Conservation (phyloP, 2,113 vertebrate species). For the Proterorhinus semilunaris region DNA sequence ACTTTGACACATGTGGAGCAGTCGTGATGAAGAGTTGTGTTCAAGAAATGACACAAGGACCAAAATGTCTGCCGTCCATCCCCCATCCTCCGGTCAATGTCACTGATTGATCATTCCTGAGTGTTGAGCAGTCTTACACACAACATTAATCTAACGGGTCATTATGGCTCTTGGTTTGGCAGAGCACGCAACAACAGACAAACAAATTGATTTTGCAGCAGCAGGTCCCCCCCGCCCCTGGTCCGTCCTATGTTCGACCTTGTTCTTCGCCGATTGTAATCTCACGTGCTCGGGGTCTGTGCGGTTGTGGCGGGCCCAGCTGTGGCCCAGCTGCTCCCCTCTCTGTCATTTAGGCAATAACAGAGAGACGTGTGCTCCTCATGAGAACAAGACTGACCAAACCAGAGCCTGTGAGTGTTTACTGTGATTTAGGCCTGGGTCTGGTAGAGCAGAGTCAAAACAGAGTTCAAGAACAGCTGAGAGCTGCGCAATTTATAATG, state of each 20-base stretch:
- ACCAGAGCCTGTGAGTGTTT: slow-evolving; percentile 1
- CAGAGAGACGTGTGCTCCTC: slow-evolving; percentile 17
- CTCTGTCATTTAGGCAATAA: slow-evolving; percentile 23
- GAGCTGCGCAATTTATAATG: slow-evolving; percentile 17
- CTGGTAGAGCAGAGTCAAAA: slow-evolving; percentile 4
- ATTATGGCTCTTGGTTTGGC: background rate
- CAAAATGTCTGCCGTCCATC: slow-evolving; percentile 18
- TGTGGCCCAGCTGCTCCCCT: slow-evolving; percentile 45
- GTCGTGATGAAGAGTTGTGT: slow-evolving; percentile 17
- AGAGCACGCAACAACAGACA: rapidly evolving
- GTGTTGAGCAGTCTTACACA: slow-evolving; percentile 14
- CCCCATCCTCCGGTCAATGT: slow-evolving; percentile 25
- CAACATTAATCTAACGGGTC: slow-evolving; percentile 18
- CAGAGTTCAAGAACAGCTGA: slow-evolving; percentile 1
- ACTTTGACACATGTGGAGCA: slow-evolving; percentile 4
- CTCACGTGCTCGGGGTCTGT: background rate
- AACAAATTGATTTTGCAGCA: background rate
- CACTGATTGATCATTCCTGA: background rate
- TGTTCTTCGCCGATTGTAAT: slow-evolving; percentile 20
- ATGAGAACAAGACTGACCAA: slow-evolving; percentile 11
- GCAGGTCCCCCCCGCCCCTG: background rate
- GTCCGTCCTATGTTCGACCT: slow-evolving; percentile 11
- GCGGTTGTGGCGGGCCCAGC: slow-evolving; percentile 15
- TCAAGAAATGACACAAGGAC: slow-evolving; percentile 6
- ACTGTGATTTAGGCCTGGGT: background rate